Conservation (phyloP, 37 sponge, comb jelly and placozoan species). For the Tethya wilhelma region DNA sequence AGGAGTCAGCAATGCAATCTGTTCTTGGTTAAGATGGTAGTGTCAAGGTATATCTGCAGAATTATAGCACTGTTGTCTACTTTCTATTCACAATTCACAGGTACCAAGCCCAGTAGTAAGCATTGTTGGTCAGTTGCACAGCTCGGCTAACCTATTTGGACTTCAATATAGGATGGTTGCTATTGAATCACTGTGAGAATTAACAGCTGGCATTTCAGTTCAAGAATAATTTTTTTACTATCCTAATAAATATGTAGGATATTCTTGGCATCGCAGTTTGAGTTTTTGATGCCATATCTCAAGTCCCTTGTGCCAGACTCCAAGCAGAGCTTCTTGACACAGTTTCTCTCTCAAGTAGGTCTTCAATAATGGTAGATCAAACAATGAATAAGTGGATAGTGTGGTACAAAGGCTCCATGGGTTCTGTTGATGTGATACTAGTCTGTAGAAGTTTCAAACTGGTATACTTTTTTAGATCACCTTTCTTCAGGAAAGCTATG, state of each 20-base stretch:
- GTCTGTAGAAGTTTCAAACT: too few species aligned
- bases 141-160: slow-evolving; percentile 67
- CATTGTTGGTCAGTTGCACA: slow-evolving; percentile 30
- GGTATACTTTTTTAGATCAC: too few species aligned
- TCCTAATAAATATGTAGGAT: too few species aligned
- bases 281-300: slow-evolving; percentile 63
- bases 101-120: slow-evolving; percentile 62
- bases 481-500: too few species aligned
- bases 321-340: slow-evolving; percentile 82
- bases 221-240: too few species aligned
- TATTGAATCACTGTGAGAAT: slow-evolving; percentile 91
- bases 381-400: background rate
- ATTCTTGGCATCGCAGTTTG: slow-evolving; percentile 90
- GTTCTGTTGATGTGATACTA: too few species aligned
- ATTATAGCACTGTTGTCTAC: background rate
- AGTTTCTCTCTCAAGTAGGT: slow-evolving; percentile 88
- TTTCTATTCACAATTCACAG: slow-evolving; percentile 8
- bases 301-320: slow-evolving; percentile 76
- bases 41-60: slow-evolving; percentile 14
- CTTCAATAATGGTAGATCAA: background rate
- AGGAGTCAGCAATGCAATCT: background rate
- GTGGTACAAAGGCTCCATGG: too few species aligned
- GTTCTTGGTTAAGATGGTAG: slow-evolving; percentile 21
- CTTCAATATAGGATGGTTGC: slow-evolving; percentile 79
- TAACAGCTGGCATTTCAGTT: too few species aligned